These are phyloP conservation scores for Strix uralensis DNA, from an alignment of 2,113 vertebrate genomes.

Conservation along the genomic window DNA sequence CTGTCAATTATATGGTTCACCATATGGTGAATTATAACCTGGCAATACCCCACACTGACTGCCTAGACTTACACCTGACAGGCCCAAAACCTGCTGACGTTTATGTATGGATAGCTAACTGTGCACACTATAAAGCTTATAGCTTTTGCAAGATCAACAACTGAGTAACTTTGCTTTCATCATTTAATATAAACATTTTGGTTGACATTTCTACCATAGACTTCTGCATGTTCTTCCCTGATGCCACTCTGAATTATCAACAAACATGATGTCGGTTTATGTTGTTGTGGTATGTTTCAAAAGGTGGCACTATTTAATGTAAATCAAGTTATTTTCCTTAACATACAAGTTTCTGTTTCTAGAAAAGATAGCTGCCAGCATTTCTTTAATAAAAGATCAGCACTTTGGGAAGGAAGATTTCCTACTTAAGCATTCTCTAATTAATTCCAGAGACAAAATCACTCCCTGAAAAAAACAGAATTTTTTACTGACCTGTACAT, in stretches of 20 bases:
- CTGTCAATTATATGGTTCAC: background rate
- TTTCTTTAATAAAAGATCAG: background rate
- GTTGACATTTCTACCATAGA: background rate
- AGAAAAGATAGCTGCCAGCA: background rate
- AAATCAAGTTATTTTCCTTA: background rate
- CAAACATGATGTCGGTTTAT: background rate
- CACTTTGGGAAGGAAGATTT: background rate
- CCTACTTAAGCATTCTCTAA: background rate
- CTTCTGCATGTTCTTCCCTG: background rate
- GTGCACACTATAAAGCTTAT: background rate
- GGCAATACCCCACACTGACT: background rate
- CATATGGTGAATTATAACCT: background rate
- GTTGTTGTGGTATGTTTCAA: background rate
- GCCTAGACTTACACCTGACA: background rate
- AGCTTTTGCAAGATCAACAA: background rate
- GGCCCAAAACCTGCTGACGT: background rate
- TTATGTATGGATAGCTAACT: background rate
- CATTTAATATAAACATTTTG: background rate
- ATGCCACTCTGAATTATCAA: background rate
- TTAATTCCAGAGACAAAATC: background rate
- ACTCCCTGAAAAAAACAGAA: background rate
- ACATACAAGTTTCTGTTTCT: background rate
- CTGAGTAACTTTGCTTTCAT: background rate
- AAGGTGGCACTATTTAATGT: background rate
- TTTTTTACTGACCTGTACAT: background rate